Evolutionary conservation across 23 tunicate genomes (phyloP).

Genomic region (Trididemnum clinides): DNA sequence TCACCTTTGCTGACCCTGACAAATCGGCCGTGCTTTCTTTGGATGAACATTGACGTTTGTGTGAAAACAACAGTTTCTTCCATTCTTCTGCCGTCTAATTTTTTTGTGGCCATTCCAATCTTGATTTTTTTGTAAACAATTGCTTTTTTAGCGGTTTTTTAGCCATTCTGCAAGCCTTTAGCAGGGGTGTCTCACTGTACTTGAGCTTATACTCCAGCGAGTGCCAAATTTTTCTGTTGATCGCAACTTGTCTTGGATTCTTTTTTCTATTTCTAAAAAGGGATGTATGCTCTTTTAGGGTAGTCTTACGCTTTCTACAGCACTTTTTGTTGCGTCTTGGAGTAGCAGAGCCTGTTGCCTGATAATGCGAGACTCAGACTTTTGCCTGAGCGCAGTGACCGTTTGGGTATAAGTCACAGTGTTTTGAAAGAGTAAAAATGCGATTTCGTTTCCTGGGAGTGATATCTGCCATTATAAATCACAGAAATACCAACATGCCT

Average conservation of each 20-base stretch:
- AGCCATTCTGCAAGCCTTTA: too few species aligned
- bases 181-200: not conserved
- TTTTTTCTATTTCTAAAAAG: too few species aligned
- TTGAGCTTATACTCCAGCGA: not conserved
- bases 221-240: not conserved
- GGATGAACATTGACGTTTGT: not conserved
- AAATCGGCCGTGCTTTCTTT: not conserved
- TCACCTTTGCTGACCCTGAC: not conserved
- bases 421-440: not conserved
- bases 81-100: not conserved
- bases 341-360: not conserved
- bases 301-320: not conserved
- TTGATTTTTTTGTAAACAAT: not conserved
- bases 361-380: not conserved
- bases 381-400: not conserved
- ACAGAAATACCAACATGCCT: not conserved
- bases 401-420: not conserved
- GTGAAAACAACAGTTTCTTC: too few species aligned
- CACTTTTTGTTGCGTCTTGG: not conserved
- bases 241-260: not conserved
- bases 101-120: not conserved
- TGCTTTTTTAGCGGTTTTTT: too few species aligned
- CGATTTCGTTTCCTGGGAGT: not conserved
- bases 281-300: not conserved
- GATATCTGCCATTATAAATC: not conserved